A percentile compares a stretch with the other conserved stretches of the same genome.
Evolutionary conservation across 2,113 vertebrate genomes (phyloP).

Genomic region (Alces alces): DNA sequence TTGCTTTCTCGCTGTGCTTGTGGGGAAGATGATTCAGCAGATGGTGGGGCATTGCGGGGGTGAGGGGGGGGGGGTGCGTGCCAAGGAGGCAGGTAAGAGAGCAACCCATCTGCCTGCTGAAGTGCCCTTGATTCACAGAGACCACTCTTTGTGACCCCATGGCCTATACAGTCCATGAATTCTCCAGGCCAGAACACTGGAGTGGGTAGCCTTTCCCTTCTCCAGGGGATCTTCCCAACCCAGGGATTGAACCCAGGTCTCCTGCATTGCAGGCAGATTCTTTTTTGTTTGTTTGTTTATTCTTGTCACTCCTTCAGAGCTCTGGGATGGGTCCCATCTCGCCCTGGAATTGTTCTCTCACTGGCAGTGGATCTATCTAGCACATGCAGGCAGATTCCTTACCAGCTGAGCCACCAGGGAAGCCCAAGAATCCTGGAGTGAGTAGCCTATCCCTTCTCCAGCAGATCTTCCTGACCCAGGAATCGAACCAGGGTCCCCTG

Average conservation of each 20-base stretch:
- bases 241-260: neutral
- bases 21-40: fast-evolving
- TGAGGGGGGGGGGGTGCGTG: fast-evolving
- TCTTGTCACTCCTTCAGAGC: constrained; percentile 57
- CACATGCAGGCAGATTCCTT: neutral
- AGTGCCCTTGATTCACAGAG: fast-evolving
- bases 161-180: too few species aligned
- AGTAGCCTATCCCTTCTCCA: neutral
- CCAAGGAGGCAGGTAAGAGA: neutral
- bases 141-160: neutral
- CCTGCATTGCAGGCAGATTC: fast-evolving
- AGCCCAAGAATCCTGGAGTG: neutral
- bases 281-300: constrained; percentile 30
- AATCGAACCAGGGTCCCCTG: fast-evolving
- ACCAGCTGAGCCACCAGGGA: neutral
- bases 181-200: neutral
- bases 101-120: neutral
- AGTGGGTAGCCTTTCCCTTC: neutral
- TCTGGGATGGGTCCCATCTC: constrained; percentile 57
- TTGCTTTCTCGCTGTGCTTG: fast-evolving
- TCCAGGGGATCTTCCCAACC: neutral
- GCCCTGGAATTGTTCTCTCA: constrained; percentile 59
- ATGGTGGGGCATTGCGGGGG: fast-evolving
- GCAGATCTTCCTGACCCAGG: fast-evolving
- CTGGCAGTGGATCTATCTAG: constrained; percentile 52